A percentile compares a stretch with the other conserved stretches of the same genome.
Conservation (phyloP, 1,140 invertebrate genomes). For the Mactra quadrangularis region DNA sequence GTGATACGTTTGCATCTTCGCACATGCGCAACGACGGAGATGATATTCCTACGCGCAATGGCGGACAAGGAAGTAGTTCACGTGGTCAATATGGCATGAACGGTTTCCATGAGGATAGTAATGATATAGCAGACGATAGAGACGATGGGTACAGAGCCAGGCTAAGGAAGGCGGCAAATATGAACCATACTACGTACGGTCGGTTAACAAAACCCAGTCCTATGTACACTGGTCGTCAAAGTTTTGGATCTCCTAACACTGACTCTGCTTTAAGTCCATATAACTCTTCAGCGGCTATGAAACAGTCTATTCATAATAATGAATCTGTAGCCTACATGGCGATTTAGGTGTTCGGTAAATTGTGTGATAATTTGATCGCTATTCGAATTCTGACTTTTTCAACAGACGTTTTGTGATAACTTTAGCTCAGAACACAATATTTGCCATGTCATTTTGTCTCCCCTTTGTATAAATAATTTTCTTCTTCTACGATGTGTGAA, state of each 20-base stretch:
- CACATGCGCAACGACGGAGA: not conserved
- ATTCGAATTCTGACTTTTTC: not conserved
- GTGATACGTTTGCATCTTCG: constrained; percentile 1
- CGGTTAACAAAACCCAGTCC: constrained; percentile 8
- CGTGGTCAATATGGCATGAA: not conserved
- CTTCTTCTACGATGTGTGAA: not conserved
- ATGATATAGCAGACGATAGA: constrained; percentile 19
- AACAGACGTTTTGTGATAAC: not conserved
- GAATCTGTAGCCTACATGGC: constrained; percentile 52
- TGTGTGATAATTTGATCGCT: not conserved
- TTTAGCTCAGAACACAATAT: not conserved
- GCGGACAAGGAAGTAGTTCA: not conserved
- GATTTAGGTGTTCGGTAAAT: constrained; percentile 13
- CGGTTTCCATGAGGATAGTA: constrained; percentile 1
- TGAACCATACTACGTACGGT: constrained; percentile 23
- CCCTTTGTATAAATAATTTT: not conserved
- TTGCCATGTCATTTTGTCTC: not conserved
- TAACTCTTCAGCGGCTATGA: not conserved
- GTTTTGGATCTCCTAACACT: constrained; percentile 26
- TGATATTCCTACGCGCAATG: not conserved
- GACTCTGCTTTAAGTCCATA: not conserved
- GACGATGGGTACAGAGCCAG: constrained; percentile 54
- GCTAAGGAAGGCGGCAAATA: constrained; percentile 47
- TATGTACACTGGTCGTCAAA: constrained; percentile 25
- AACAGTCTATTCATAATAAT: constrained; percentile 4